Conservation (phyloP, 1,140 invertebrate genomes). For the Heliconius melpomene region DNA sequence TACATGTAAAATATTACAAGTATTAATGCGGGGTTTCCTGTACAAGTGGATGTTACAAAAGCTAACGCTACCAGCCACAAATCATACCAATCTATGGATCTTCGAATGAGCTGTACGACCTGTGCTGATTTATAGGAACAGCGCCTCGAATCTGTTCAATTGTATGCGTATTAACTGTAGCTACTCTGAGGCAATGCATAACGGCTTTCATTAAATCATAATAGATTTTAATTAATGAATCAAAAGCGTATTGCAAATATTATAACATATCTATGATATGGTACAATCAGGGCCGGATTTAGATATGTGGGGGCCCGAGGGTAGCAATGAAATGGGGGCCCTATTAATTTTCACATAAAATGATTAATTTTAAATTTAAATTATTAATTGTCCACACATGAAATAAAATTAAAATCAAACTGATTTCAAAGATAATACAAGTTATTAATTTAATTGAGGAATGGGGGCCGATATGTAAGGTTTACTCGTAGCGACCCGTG, state of each 20-base stretch:
- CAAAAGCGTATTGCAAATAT: background rate
- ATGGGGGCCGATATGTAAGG: too few species aligned
- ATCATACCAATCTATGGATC: constrained; percentile 41
- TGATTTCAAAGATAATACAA: too few species aligned
- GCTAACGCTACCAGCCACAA: constrained; percentile 40
- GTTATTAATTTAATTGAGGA: too few species aligned
- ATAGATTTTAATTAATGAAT: constrained; percentile 19
- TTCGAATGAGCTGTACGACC: constrained; percentile 34
- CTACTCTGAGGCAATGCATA: background rate
- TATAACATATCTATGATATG: background rate
- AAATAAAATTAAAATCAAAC: too few species aligned
- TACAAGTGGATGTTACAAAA: constrained; percentile 39
- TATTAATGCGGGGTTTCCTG: constrained; percentile 15
- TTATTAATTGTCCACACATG: too few species aligned
- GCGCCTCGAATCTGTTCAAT: constrained; percentile 26
- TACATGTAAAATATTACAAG: constrained; percentile 4
- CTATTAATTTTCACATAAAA: too few species aligned
- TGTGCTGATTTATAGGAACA: constrained; percentile 35
- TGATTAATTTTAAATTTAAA: too few species aligned
- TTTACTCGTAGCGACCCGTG: too few species aligned
- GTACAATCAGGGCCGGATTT: too few species aligned
- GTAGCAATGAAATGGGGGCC: too few species aligned
- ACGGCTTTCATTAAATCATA: constrained; percentile 11
- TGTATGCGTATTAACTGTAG: constrained; percentile 25
- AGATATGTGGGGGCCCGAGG: too few species aligned